Evolutionary conservation across 2,113 vertebrate genomes (phyloP).

Genomic region (Tenrec ecaudatus): DNA sequence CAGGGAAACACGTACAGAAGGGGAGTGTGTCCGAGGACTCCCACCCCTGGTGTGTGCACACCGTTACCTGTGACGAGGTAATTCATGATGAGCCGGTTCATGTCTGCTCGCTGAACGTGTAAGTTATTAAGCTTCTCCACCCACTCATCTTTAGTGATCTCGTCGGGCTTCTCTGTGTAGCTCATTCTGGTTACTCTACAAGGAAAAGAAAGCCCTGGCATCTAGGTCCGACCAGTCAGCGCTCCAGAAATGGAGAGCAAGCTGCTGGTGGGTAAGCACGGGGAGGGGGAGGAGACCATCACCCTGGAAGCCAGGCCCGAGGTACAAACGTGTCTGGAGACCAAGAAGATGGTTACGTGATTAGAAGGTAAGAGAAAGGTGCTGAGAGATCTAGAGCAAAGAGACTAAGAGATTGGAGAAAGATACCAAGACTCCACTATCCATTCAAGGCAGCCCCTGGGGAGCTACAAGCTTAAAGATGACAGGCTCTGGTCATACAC

Average conservation of each 20-base stretch:
- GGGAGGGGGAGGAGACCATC: neutral
- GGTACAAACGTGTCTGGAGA: too few species aligned
- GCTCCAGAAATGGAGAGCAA: neutral
- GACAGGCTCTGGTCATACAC: too few species aligned
- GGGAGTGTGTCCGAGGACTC: neutral
- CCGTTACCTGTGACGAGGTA: constrained; percentile 92
- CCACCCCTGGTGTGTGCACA: neutral
- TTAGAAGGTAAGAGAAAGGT: too few species aligned
- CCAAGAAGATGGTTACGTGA: too few species aligned
- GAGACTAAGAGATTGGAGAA: too few species aligned
- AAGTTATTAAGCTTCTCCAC: constrained; percentile 99
- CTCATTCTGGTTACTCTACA: constrained; percentile 94
- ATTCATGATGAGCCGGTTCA: constrained; percentile 99
- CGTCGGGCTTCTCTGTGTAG: constrained; percentile 98
- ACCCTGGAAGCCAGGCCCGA: too few species aligned
- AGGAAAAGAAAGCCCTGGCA: constrained; percentile 31
- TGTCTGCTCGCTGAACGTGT: constrained; percentile 98
- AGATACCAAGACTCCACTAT: neutral
- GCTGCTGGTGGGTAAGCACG: neutral
- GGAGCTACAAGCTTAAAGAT: neutral
- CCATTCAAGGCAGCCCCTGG: neutral
- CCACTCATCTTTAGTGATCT: constrained; percentile 99
- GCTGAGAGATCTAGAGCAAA: too few species aligned
- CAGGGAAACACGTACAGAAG: too few species aligned
- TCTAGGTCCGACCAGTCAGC: constrained; percentile 26